Conservation (phyloP, 2,113 vertebrate species). For the Bos javanicus region DNA sequence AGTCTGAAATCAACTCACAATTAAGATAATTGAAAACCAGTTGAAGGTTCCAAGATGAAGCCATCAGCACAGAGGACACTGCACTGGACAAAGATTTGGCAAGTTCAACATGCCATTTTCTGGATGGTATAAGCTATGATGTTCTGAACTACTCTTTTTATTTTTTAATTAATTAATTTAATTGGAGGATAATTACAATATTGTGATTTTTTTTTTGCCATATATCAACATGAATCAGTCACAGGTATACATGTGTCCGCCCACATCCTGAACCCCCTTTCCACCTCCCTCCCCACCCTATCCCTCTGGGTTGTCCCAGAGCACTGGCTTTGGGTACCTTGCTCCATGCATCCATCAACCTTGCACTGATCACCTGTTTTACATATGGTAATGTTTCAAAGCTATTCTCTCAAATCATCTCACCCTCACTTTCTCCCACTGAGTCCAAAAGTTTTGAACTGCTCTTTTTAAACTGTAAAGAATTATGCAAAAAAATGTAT, state of each 20-base stretch:
- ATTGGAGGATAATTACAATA: not conserved
- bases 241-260: not conserved
- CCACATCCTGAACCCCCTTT: not conserved
- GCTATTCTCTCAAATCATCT: not conserved
- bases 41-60: not conserved
- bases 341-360: not conserved
- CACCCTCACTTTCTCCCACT: not conserved
- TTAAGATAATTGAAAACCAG: not conserved
- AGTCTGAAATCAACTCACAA: not conserved
- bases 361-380: not conserved
- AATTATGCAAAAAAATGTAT: not conserved
- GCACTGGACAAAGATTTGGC: not conserved
- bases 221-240: not conserved
- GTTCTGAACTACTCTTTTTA: not conserved
- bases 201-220: not conserved
- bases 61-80: not conserved
- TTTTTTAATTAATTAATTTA: not conserved
- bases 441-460: not conserved
- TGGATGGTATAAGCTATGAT: not conserved
- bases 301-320: not conserved
- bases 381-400: not conserved
- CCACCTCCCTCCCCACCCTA: not conserved
- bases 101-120: not conserved
- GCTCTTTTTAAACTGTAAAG: not conserved
- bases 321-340: not conserved